These are phyloP conservation scores for Tinamus guttatus DNA, from an alignment of 2,113 vertebrate genomes.

Conservation along the genomic window DNA sequence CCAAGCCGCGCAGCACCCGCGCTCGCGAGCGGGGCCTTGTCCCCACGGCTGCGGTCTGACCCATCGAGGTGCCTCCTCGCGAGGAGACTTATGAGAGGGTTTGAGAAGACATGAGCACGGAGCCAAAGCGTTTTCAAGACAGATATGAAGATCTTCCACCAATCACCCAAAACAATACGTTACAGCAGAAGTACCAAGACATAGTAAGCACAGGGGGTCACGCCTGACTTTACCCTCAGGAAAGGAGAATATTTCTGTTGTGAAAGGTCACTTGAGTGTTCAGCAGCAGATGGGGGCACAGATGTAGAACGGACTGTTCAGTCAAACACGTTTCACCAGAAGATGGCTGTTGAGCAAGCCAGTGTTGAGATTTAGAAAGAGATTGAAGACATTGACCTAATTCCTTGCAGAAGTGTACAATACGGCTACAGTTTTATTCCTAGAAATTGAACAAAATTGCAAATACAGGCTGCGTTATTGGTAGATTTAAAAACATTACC, in stretches of 20 bases:
- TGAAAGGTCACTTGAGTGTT: neutral
- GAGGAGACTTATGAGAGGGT: no score
- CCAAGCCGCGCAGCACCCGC: no score
- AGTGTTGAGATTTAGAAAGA: constrained; percentile 23
- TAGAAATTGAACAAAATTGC: constrained; percentile 67
- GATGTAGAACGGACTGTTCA: neutral
- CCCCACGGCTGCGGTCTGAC: no score
- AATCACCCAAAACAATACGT: neutral
- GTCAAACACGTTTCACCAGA: neutral
- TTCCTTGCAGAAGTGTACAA: constrained; percentile 10
- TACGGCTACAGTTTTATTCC: constrained; percentile 34
- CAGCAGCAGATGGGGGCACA: neutral
- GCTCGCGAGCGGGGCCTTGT: no score
- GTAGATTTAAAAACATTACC: constrained; percentile 61
- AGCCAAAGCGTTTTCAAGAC: neutral
- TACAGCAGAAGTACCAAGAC: neutral
- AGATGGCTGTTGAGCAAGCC: constrained; percentile 2
- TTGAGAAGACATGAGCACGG: no score
- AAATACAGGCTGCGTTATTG: constrained; percentile 59
- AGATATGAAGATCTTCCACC: neutral
- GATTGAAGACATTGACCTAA: constrained; percentile 56
- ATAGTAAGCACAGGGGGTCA: neutral
- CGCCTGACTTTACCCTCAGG: neutral
- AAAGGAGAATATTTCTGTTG: neutral
- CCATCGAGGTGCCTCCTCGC: no score